Evolutionary conservation across 2,888 invertebrate genomes (phyloP), one percentile per base, ranked within the genome.

Genomic region (Smittia aterrima): DNA sequence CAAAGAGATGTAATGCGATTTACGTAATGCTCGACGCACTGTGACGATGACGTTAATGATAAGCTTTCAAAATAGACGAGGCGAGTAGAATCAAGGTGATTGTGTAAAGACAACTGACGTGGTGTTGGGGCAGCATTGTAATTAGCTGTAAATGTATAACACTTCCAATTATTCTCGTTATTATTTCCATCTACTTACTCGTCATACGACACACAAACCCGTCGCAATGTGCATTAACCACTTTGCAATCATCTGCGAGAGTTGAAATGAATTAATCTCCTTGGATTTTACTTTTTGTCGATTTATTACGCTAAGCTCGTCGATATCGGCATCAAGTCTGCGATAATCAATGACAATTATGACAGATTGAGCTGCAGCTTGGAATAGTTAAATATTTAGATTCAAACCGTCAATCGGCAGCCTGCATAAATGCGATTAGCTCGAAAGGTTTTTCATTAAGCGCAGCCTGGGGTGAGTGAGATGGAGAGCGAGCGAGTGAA

Each of bases 21-120:
- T 70, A 70, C 70, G 70, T 70, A 70, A 70, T 64, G 22, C 11
- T 2, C 53, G 41, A 70, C 53, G 54, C 70, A 53, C 70, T 54
- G 54, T 54, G 53, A 54, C 25, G 53, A 70, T 53, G 70, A 53
- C 32, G 53, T 6, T 70, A 70, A 70, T 70, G 70, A 70, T 70
- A 70, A 70, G 53, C 24, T 53, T 70, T 54, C 54, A 64, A 25
- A 27, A 58, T 6, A 11, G 16, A 16, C 47, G 47, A 38, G n/a
- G 58, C n/a, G 9, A 20, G 22, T n/a, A 64, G 25, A 64, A 64
- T 64, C 64, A 64, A 64, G 64, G 64, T 64, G 27, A 27, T 25
- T 27, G 22, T 58, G 47, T 6, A n/a, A 47, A 16, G 16, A 3
- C 58, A 18, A 3, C 20, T 18, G 18, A 4, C 22, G 58, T 22